Evolutionary conservation across 2,797 vertebrate genomes (phyloP), one percentile per base, ranked within the genome.

Genomic region (Lutjanus campechanus): DNA sequence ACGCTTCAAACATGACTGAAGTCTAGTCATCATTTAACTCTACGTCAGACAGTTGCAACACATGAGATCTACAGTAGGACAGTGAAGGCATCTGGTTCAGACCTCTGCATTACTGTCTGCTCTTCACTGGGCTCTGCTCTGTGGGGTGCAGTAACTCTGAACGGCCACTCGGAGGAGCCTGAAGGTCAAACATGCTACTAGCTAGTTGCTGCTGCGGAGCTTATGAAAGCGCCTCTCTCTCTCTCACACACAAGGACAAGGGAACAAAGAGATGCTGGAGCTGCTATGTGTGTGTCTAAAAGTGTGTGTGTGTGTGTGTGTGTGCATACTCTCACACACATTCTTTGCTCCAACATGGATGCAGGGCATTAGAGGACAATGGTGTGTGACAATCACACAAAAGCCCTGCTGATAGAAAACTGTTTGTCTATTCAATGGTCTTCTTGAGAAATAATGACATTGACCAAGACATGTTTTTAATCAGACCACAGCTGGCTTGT

Each of bases 191-290:
- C 84, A 90, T 88, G 91, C 91, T 93, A 88, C 85, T 83, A 92
- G 93, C 93, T 93, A 85, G 89, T 77, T 82, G 82, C 89, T 85
- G 84, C 85, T 81, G 86, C 60, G 49, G 82, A 72, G 92, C 92
- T 93, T 93, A 92, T 93, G 91, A 94, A 94, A 93, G 91, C 82
- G 29, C 81, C 85, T 81, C 88, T 83, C 92, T 92, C 29, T 36
- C 29, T 36, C 29, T 36, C 29, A 36, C 84, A 75, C 88, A 91
- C 94, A 95, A 94, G 93, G 93, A 94, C 92, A 85, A 92, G 90
- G 88, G 91, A 94, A 95, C 93, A 94, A 94, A 94, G 94, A 94
- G 91, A 93, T 92, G 91, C 88, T 90, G 86, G 89, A 89, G 88
- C 91, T 74, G 76, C 85, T 90, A 36, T 85, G 77, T 85, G 77